Evolutionary conservation across 2,797 vertebrate genomes (phyloP).

Genomic region (Cynopterus sphinx): DNA sequence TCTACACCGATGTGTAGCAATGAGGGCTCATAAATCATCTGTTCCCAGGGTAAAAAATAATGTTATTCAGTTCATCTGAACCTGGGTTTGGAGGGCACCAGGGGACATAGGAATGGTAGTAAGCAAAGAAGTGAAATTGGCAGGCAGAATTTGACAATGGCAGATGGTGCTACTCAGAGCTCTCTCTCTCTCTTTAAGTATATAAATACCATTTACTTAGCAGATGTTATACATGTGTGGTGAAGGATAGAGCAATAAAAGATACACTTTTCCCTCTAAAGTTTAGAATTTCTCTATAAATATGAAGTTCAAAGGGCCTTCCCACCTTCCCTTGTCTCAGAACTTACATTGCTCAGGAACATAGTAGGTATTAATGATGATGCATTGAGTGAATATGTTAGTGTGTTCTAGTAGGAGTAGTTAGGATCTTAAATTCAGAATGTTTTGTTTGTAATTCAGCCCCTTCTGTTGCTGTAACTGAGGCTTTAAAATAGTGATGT

Average conservation of each 20-base stretch:
- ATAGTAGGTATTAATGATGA: rapidly evolving
- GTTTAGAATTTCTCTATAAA: background rate
- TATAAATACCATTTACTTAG: background rate
- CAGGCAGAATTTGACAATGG: background rate
- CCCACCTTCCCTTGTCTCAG: background rate
- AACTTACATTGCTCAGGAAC: background rate
- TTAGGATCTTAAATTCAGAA: background rate
- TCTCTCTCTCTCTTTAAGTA: background rate
- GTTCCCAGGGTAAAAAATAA: background rate
- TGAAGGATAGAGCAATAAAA: background rate
- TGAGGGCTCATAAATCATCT: background rate
- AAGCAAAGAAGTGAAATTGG: background rate
- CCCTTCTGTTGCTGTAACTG: rapidly evolving
- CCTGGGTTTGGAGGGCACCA: background rate
- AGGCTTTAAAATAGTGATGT: background rate
- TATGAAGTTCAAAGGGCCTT: rapidly evolving
- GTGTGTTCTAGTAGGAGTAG: background rate
- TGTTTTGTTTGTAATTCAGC: background rate
- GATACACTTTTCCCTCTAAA: background rate
- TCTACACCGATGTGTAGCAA: background rate
- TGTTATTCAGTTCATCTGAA: background rate
- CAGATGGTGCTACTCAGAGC: background rate
- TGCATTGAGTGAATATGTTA: background rate
- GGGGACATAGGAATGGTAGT: background rate
- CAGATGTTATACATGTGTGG: background rate